Conservation (phyloP, 2,888 invertebrate genomes). For the Apodemia zela region DNA sequence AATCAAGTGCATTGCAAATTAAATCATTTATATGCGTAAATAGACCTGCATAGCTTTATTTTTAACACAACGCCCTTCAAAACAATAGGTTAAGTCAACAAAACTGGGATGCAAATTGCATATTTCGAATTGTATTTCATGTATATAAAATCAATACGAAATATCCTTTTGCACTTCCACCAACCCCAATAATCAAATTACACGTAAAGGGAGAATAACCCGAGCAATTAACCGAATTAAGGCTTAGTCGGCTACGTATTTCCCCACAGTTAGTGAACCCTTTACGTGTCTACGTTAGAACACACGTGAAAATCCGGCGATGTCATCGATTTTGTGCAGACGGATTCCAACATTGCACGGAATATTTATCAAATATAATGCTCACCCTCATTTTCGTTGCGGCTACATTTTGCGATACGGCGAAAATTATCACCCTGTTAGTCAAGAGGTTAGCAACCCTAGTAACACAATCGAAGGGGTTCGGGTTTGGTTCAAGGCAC, state of each 20-base stretch:
- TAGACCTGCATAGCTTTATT: too few relatives aligned
- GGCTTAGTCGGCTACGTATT: not conserved
- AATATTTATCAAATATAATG: not conserved
- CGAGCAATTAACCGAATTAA: not conserved
- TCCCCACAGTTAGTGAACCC: not conserved
- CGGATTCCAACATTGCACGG: not conserved
- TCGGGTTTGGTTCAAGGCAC: too few relatives aligned
- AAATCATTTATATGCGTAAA: too few relatives aligned
- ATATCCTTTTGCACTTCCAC: slow-evolving; percentile 6
- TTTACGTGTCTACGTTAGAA: not conserved
- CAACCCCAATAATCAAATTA: slow-evolving; percentile 9
- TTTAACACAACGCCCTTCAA: too few relatives aligned
- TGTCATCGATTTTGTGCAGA: not conserved
- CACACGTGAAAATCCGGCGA: slow-evolving; percentile 5
- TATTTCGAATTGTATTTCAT: not conserved
- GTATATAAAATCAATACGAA: not conserved
- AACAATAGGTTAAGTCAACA: too few relatives aligned
- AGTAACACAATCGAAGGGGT: too few relatives aligned
- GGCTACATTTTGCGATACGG: too few relatives aligned
- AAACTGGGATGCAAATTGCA: too few relatives aligned
- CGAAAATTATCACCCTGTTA: too few relatives aligned
- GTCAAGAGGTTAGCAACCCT: too few relatives aligned
- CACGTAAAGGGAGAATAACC: not conserved
- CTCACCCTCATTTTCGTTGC: too few relatives aligned
- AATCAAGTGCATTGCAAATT: too few relatives aligned